Evolutionary conservation across 2,113 vertebrate genomes (phyloP).

Genomic region (Scytalopus superciliaris): DNA sequence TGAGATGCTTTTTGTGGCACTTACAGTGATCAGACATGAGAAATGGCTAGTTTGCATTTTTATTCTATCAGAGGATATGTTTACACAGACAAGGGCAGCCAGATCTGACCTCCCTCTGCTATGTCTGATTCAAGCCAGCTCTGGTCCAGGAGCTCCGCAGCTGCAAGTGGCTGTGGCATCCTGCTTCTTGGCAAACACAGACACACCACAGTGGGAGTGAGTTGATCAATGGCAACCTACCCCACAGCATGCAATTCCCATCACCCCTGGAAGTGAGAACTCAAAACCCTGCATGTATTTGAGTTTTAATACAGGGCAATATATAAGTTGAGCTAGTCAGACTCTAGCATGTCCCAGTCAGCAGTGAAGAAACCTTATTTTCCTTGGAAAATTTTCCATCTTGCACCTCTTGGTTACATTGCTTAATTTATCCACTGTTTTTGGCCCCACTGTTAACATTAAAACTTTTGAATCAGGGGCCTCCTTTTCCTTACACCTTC

Average conservation of each 20-base stretch:
- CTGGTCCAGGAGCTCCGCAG: not conserved
- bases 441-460: not conserved
- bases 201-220: not conserved
- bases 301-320: not conserved
- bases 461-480: not conserved
- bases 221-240: not conserved
- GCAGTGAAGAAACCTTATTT: not conserved
- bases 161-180: not conserved
- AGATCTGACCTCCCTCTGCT: not conserved
- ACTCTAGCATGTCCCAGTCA: not conserved
- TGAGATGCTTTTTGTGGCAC: not conserved
- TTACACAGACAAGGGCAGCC: not conserved
- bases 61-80: not conserved
- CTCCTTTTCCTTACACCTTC: not conserved
- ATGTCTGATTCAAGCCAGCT: not conserved
- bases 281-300: not conserved
- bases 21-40: not conserved
- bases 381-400: not conserved
- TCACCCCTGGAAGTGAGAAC: not conserved
- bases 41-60: constrained; percentile 2
- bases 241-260: not conserved
- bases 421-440: not conserved
- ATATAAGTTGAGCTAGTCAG: not conserved
- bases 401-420: not conserved
- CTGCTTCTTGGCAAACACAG: not conserved